Evolutionary conservation across 2,113 vertebrate species (phyloP).

Genomic region (Gallinago paraguaiae): DNA sequence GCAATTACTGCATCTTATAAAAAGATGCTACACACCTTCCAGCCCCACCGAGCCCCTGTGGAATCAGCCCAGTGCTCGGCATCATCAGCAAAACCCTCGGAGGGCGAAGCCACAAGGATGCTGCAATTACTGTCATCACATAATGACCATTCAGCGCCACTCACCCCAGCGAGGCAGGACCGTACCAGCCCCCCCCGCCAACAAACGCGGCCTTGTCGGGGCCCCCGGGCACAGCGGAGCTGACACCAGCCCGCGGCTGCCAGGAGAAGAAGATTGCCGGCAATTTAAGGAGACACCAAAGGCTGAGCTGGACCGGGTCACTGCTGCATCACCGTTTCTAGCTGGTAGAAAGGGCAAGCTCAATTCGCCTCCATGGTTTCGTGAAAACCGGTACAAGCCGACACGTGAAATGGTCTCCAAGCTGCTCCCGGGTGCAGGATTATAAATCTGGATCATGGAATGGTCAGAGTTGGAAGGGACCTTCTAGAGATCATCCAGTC

Average conservation of each 20-base stretch:
- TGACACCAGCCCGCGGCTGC: neutral
- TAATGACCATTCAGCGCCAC: neutral
- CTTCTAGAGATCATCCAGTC: too few species aligned
- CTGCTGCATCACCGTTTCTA: neutral
- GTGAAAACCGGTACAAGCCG: neutral
- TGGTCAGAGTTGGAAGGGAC: too few species aligned
- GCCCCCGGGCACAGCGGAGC: neutral
- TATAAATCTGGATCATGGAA: neutral
- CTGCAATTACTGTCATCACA: neutral
- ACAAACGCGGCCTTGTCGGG: neutral
- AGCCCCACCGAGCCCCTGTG: accelerated
- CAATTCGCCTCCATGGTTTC: neutral
- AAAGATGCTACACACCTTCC: neutral
- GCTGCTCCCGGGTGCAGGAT: neutral
- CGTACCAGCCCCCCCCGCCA: neutral
- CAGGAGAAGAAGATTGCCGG: neutral
- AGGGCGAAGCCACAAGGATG: neutral
- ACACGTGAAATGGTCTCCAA: neutral
- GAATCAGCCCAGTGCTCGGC: neutral
- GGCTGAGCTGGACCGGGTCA: neutral
- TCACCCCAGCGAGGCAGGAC: neutral
- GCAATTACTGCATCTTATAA: neutral
- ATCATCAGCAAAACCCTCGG: neutral
- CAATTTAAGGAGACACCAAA: neutral
- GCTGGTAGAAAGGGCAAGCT: neutral